Evolutionary conservation across 2,888 invertebrate species (phyloP), one percentile per base, ranked within the genome.

Genomic region (Ophioninae sp.): DNA sequence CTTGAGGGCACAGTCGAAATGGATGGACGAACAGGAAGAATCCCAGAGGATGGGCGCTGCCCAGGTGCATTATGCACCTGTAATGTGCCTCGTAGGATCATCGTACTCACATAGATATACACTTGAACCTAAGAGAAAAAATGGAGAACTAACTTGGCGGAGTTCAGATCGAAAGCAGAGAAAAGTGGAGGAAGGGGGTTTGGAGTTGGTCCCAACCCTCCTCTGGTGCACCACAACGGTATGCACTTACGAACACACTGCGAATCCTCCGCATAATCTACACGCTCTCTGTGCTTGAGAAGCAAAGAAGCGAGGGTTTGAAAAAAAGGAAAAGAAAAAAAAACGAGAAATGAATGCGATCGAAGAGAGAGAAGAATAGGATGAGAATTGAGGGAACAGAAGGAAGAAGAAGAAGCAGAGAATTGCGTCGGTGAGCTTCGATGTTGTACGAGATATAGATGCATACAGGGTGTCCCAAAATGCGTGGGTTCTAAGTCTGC

Each of bases 341-440:
- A 30, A 44, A 77, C 56, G 59, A 65, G 41, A 76, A 77, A 77
- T 70, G 72, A 83, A 78, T 64, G 68, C 67, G 83, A 77, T 79
- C 57, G 68, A 81, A 37, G 73, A 81, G 81, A 65, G 76, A 68
- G 72, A 84, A 74, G 57, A 84, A 84, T 81, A 83, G 67, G 81
- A 85, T 79, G 83, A 81, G 67, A 69, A 79, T 62, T 21, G 76
- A 79, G 77, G 70, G 74, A 65, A 81, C 75, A 76, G 79, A 72
- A 79, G 75, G 57, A 79, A 79, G 67, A 79, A 79, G 81, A 74
- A 30, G 30, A 30, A 30, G n/a, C n/a, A n/a, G 57, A 20, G 44
- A 39, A 44, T 74, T 37, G 68, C 72, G 17, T 73, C 61, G 69
- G 65, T 79, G 75, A 67, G 67, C 67, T 74, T 72, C 68, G 73